phyloP scores from a whole-genome alignment of 2,113 vertebrate genomes.

The Hydrolagus affinis region DNA sequence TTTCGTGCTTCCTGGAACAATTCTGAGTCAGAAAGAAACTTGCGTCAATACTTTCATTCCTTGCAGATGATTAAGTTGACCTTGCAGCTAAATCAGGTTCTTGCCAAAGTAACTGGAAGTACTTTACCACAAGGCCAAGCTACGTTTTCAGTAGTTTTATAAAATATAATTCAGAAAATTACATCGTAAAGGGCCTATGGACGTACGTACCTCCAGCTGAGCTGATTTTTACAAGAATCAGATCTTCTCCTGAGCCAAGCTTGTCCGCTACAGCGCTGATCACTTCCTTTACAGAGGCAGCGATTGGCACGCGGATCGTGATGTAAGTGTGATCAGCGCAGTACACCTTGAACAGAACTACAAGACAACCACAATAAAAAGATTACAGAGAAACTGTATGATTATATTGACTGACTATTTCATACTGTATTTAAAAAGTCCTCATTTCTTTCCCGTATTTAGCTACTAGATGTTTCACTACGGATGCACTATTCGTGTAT shows the following conservation, averaged over 20 bases:
- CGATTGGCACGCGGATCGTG: conserved; percentile 80
- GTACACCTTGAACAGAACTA: conserved; percentile 94
- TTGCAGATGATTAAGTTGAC: background rate
- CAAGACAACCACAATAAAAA: conserved; percentile 36
- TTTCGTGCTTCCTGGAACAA: background rate
- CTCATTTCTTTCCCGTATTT: no score
- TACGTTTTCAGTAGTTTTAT: no score
- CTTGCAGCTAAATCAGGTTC: no score
- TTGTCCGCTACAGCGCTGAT: conserved; percentile 81
- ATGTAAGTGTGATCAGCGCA: conserved; percentile 93
- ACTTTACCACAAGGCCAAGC: no score
- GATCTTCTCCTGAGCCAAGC: conserved; percentile 81
- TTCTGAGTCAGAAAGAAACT: background rate
- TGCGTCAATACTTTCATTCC: background rate
- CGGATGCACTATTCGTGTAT: no score
- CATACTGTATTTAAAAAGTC: no score
- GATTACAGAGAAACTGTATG: background rate
- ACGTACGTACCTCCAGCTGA: conserved; percentile 80
- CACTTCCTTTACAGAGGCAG: conserved; percentile 81
- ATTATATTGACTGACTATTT: no score
- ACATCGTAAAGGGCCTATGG: background rate
- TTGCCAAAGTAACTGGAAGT: no score
- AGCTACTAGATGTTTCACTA: no score
- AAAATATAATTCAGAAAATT: background rate
- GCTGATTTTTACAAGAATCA: conserved; percentile 82